Evolutionary conservation across 2,113 vertebrate species (phyloP), one percentile per base, ranked within the genome.

Genomic region (Odobenus rosmarus): DNA sequence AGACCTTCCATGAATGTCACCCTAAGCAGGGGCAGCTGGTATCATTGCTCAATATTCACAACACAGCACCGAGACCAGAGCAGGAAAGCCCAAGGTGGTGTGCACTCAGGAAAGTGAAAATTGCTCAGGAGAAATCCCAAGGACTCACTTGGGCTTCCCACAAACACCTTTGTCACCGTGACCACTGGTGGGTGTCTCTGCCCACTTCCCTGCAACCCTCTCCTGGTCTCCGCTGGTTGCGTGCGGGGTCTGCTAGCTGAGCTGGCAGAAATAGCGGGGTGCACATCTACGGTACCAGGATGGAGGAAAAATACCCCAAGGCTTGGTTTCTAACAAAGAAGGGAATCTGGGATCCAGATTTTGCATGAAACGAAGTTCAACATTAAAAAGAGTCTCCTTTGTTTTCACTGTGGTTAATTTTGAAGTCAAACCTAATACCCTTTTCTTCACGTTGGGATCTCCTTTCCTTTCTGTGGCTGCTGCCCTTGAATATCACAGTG

Each of bases 221-320:
- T 26, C 7, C 26, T 19, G 71, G 23, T 21, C 2, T 51, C 80
- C 46, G 7, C 59, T 53, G 15, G 23, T 33, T 49, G 74, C 18
- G 11, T 5, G 0, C 0, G 39, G 13, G 67, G 42, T 11, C 16
- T 0, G 0, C 1, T 14, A 4, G 19, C 11, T 7, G 28, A 90
- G 28, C 13, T 0, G 46, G 67, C 21, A 61, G n/a, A 80, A 31
- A 21, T 0, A 33, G 12, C 16, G 9, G 8, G 39, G 13, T 9
- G 6, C 0, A 1, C 4, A 9, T 23, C 53, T 5, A 88, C 62
- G 28, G 55, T 4, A 7, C 8, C 10, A 6, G 15, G 4, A 21
- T 33, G 3, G 4, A 33, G 15, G 23, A 19, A 36, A 39, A 42
- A 31, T 9, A 49, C 51, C 21, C 0, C 12, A 31, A 31, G 62